Percentiles rank a stretch among this genome's conserved stretches.
Evolutionary conservation across 2,797 vertebrate genomes (phyloP).

Genomic region (Chrosomus eos): DNA sequence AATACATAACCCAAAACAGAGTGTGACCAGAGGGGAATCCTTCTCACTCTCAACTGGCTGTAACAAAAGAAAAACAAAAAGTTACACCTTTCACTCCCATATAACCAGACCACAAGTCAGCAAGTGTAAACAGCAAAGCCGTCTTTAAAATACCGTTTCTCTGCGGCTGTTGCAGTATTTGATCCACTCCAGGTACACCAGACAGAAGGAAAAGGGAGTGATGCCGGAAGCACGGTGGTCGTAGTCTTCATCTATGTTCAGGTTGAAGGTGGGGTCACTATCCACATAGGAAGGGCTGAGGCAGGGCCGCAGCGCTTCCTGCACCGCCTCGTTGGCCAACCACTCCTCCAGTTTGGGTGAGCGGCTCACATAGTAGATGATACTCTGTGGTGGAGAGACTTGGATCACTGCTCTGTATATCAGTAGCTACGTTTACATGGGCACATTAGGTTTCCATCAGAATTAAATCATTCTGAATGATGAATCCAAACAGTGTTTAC

Average conservation of each 20-base stretch:
- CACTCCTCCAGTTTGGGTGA: constrained; percentile 95
- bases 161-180: constrained; percentile 95
- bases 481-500: neutral
- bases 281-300: constrained; percentile 94
- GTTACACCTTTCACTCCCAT: neutral
- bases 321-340: constrained; percentile 95
- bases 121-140: constrained; percentile 55
- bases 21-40: constrained; percentile 86
- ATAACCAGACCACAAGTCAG: neutral
- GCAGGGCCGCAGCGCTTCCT: constrained; percentile 89
- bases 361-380: constrained; percentile 95
- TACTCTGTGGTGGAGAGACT: constrained; percentile 80
- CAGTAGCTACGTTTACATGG: neutral
- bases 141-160: constrained; percentile 56
- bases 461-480: neutral
- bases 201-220: constrained; percentile 95
- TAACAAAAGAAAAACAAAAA: constrained; percentile 32
- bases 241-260: constrained; percentile 98
- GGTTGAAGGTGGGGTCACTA: constrained; percentile 97
- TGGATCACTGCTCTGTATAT: neutral
- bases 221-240: constrained; percentile 95
- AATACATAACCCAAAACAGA: constrained; percentile 90
- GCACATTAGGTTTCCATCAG: neutral
- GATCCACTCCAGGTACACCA: constrained; percentile 95
- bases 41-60: constrained; percentile 85